Conservation (phyloP, 2,113 vertebrate genomes). For the Tyto alba region DNA sequence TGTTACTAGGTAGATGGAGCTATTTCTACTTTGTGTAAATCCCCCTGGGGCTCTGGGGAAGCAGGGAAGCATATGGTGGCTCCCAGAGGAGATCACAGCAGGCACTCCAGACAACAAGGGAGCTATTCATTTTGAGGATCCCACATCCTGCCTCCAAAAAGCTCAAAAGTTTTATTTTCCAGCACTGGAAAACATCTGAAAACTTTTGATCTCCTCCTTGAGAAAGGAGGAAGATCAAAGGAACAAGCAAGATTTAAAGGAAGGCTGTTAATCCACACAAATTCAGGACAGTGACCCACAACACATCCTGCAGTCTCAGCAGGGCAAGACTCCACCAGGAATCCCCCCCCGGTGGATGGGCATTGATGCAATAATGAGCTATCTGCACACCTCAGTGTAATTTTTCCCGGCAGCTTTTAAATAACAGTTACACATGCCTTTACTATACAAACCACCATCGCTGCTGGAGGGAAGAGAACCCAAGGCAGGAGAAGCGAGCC, state of each 20-base stretch:
- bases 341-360: background rate
- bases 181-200: constrained; percentile 28
- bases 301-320: background rate
- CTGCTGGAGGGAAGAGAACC: background rate
- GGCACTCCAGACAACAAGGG: background rate
- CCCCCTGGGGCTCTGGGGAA: background rate
- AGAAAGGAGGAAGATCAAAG: constrained; percentile 44
- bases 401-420: background rate
- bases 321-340: background rate
- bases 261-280: background rate
- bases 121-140: constrained; percentile 3
- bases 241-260: background rate
- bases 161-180: background rate
- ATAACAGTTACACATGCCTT: background rate
- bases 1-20: background rate
- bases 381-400: background rate
- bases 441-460: background rate
- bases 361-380: fast-evolving
- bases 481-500: background rate
- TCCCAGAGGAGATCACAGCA: constrained; percentile 36
- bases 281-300: background rate
- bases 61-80: background rate
- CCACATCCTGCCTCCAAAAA: constrained; percentile 41
- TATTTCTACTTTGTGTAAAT: background rate
- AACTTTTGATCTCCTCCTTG: constrained; percentile 36